phyloP scores from a whole-genome alignment of 1,140 invertebrate genomes.

The Bathynomus jamesi region DNA sequence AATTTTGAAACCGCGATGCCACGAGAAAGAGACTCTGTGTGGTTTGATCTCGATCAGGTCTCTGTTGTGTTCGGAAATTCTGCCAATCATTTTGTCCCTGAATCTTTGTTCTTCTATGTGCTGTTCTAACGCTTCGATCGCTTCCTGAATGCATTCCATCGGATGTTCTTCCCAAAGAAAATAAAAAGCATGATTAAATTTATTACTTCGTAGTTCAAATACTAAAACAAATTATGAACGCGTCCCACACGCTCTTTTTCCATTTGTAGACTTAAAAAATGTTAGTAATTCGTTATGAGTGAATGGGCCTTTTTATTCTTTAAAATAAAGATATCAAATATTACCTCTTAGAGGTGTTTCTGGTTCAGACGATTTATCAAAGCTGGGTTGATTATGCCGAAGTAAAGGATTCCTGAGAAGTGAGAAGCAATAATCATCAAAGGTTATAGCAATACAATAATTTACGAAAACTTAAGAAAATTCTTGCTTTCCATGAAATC shows the following conservation, averaged over 20 bases:
- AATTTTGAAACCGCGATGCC: conserved; percentile 86
- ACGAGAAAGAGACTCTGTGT: conserved; percentile 67
- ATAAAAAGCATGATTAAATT: not conserved
- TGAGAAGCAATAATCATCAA: no score
- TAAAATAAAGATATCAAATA: no score
- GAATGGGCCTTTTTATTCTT: no score
- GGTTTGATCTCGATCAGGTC: not conserved
- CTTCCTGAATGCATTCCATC: not conserved
- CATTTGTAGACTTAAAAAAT: no score
- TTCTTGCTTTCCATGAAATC: no score
- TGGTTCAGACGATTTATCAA: not conserved
- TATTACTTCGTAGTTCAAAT: no score
- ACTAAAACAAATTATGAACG: no score
- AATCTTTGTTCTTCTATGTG: not conserved
- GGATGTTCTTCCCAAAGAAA: not conserved
- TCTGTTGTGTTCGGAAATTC: not conserved
- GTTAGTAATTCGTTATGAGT: no score
- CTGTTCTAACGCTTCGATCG: not conserved
- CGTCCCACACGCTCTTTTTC: no score
- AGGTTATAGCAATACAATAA: no score
- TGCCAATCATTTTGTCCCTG: not conserved
- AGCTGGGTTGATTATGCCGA: not conserved
- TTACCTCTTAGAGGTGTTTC: not conserved
- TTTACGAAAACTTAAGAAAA: no score
- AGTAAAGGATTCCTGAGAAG: not conserved